Evolutionary conservation across 2,113 vertebrate species (phyloP).

Genomic region (Megatriorchis doriae): DNA sequence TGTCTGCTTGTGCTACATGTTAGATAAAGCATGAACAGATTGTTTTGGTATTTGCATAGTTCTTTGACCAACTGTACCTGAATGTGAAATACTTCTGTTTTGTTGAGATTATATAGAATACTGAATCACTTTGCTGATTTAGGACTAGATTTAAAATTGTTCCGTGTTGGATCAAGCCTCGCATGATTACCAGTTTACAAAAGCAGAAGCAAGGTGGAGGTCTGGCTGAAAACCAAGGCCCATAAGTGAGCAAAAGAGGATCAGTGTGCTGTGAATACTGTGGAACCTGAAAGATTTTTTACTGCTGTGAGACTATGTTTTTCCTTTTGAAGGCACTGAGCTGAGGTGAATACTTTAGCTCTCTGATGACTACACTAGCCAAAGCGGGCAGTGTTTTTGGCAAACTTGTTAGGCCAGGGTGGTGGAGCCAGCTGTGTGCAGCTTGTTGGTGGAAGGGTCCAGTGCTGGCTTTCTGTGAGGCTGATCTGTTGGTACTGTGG

Average conservation of each 20-base stretch:
- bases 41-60: background rate
- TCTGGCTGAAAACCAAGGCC: background rate
- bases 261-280: no score
- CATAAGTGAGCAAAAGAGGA: background rate
- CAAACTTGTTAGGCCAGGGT: background rate
- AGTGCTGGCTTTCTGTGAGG: background rate
- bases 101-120: background rate
- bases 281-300: background rate
- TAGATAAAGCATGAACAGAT: background rate
- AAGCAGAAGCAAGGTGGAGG: background rate
- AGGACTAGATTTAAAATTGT: background rate
- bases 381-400: background rate
- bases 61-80: background rate
- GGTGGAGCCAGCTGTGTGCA: background rate
- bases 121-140: background rate
- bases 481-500: background rate
- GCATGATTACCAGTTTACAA: accelerated
- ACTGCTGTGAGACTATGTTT: background rate
- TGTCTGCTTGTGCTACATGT: background rate
- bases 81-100: background rate
- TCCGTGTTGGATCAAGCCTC: background rate
- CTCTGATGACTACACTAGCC: background rate
- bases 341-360: background rate
- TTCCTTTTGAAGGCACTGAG: background rate
- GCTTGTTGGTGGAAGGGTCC: background rate